Percentiles rank a stretch among this genome's conserved stretches.
These are phyloP conservation scores for Apomyelois bistriatella DNA, from an alignment of 2,888 invertebrate species.

Conservation along the genomic window DNA sequence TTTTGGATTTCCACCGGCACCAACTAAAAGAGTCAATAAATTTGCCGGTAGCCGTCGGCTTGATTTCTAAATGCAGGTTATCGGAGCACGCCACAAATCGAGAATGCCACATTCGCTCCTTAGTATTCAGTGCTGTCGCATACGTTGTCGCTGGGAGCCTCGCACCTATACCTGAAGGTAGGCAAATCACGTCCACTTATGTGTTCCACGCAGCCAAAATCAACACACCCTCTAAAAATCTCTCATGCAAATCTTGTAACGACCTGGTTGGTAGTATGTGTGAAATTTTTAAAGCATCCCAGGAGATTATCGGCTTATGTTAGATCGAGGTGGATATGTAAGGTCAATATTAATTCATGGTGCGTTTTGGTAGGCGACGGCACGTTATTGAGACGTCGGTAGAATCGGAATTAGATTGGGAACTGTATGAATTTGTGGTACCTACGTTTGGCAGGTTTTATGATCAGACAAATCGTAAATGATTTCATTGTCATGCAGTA, in stretches of 20 bases:
- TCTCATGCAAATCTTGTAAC: constrained; percentile 78
- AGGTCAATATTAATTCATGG: constrained; percentile 18
- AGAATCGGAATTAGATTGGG: constrained; percentile 11
- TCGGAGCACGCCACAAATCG: constrained; percentile 76
- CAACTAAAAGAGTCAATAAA: constrained; percentile 69
- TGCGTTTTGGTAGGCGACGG: constrained; percentile 11
- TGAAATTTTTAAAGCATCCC: constrained; percentile 56
- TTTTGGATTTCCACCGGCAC: constrained; percentile 53
- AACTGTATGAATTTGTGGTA: constrained; percentile 2
- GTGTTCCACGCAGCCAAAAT: constrained; percentile 75
- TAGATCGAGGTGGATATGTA: constrained; percentile 10
- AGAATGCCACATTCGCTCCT: constrained; percentile 68
- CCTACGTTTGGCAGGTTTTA: background rate
- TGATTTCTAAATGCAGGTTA: constrained; percentile 79
- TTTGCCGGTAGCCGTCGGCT: constrained; percentile 66
- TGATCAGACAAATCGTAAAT: background rate
- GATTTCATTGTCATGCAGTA: background rate
- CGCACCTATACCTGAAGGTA: constrained; percentile 54
- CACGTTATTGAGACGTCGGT: constrained; percentile 15
- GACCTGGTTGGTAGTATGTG: constrained; percentile 70
- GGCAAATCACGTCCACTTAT: constrained; percentile 75
- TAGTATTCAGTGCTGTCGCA: constrained; percentile 67
- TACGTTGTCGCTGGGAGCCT: constrained; percentile 60
- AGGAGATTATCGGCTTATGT: constrained; percentile 16
- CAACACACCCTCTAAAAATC: constrained; percentile 70